Conservation (phyloP, 2,797 vertebrate species). For the Syncerus caffer region DNA sequence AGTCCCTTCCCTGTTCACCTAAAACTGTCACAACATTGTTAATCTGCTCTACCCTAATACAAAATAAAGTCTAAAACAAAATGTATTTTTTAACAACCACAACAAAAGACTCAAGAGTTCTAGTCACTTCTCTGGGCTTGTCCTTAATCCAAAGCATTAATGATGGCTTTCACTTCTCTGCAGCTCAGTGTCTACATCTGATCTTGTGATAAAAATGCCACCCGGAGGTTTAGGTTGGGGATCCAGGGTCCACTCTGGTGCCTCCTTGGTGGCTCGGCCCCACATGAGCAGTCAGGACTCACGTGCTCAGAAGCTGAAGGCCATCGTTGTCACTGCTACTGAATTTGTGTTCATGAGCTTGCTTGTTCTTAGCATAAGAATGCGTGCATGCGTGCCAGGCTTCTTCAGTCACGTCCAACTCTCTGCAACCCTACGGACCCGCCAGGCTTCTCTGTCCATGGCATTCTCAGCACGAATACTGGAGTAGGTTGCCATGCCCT, state of each 20-base stretch:
- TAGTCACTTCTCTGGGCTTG: not conserved
- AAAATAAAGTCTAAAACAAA: not conserved
- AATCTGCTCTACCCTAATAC: not conserved
- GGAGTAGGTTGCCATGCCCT: not conserved
- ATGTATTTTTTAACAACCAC: not conserved
- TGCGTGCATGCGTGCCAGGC: rapidly evolving
- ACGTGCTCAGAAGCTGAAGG: not conserved
- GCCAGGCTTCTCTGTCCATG: not conserved
- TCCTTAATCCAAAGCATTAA: not conserved
- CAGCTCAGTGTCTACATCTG: not conserved
- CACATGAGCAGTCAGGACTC: not conserved
- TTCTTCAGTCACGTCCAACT: not conserved
- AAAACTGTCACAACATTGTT: not conserved
- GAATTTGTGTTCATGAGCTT: slow-evolving; percentile 8
- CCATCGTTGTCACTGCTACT: not conserved
- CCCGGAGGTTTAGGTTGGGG: not conserved
- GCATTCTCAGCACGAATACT: not conserved
- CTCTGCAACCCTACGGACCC: not conserved
- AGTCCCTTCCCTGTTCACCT: not conserved
- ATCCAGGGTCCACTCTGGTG: rapidly evolving
- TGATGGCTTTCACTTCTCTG: not conserved
- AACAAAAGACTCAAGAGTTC: slow-evolving; percentile 18
- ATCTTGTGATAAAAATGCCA: not conserved
- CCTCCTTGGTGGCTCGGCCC: not conserved
- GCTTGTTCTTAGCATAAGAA: not conserved